Evolutionary conservation across 2,113 vertebrate species (phyloP).

Genomic region (Sakesphorus luctuosus): DNA sequence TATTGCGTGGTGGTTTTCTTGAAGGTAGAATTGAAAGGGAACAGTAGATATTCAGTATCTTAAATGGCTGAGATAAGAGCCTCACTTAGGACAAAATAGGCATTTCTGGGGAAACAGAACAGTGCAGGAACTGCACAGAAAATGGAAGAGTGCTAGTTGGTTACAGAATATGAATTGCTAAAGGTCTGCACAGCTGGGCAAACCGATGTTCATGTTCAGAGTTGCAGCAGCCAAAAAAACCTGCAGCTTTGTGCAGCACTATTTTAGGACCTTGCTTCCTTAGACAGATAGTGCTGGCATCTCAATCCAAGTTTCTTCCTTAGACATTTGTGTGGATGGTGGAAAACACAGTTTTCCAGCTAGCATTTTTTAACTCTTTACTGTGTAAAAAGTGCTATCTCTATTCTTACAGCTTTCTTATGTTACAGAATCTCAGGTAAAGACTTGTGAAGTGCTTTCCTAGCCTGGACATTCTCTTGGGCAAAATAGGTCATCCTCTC

Average conservation of each 20-base stretch:
- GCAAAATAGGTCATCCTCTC: neutral
- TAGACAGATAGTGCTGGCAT: neutral
- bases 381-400: neutral
- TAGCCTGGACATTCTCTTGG: neutral
- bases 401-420: neutral
- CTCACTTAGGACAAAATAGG: neutral
- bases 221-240: neutral
- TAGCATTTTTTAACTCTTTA: neutral
- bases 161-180: neutral
- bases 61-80: neutral
- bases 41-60: neutral
- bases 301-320: neutral
- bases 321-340: neutral
- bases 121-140: neutral
- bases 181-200: neutral
- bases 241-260: neutral
- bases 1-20: neutral
- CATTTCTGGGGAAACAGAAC: neutral
- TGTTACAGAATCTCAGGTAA: neutral
- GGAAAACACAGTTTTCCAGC: neutral
- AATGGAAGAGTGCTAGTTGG: neutral
- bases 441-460: neutral
- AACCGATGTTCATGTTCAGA: neutral
- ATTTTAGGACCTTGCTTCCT: neutral
- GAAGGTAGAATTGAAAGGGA: neutral